Evolutionary conservation across 1,140 invertebrate species (phyloP).

Genomic region (Brachionus paranguensis): DNA sequence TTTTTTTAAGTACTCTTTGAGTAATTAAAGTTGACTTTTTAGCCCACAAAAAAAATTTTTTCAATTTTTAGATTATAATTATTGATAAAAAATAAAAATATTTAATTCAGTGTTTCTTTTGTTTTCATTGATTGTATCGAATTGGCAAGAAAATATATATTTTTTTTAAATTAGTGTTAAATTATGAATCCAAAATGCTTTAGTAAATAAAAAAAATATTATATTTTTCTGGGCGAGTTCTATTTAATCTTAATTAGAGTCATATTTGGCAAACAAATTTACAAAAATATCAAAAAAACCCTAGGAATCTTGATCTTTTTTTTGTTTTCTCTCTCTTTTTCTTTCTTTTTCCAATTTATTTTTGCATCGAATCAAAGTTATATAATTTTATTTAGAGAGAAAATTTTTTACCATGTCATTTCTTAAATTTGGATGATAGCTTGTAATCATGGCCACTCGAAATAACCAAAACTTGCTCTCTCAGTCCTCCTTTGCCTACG

Average conservation of each 20-base stretch:
- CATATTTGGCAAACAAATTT: not conserved
- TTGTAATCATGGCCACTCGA: not conserved
- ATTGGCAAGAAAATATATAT: not conserved
- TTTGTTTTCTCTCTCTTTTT: not conserved
- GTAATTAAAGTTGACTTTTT: too few species aligned
- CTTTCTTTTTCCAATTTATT: not conserved
- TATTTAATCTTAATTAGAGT: not conserved
- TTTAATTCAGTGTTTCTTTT: not conserved
- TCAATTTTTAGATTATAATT: too few species aligned
- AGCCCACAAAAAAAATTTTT: too few species aligned
- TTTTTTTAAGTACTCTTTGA: too few species aligned
- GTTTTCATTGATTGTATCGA: not conserved
- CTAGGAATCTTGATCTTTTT: not conserved
- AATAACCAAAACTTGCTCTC: not conserved
- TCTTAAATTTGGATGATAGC: not conserved
- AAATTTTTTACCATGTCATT: not conserved
- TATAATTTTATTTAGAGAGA: not conserved
- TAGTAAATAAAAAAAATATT: not conserved
- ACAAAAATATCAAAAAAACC: not conserved
- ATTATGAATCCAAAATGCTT: not conserved
- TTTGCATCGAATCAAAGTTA: not conserved
- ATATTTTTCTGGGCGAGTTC: not conserved
- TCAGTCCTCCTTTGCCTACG: slow-evolving; percentile 19
- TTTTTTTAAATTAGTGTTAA: not conserved
- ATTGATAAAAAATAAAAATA: too few species aligned